Evolutionary conservation across 1,140 invertebrate species (phyloP).

Genomic region (Triops longicaudatus): DNA sequence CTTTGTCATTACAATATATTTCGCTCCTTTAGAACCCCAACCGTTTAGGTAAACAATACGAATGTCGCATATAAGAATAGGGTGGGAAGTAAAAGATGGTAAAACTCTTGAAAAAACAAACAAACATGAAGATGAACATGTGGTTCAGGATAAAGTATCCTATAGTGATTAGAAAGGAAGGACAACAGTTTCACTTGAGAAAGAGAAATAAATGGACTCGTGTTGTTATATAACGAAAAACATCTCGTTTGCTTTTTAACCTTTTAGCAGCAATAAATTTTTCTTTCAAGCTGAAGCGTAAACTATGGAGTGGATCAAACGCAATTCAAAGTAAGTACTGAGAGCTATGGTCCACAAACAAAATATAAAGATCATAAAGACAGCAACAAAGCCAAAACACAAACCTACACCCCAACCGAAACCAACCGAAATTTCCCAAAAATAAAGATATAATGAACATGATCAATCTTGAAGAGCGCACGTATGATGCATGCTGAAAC

Average conservation of each 20-base stretch:
- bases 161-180: not conserved
- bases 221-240: not conserved
- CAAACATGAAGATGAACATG: not conserved
- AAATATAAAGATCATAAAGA: not conserved
- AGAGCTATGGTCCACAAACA: not conserved
- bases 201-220: not conserved
- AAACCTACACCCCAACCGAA: not conserved
- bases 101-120: not conserved
- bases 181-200: not conserved
- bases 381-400: not conserved
- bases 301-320: not conserved
- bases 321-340: not conserved
- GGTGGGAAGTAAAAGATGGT: not conserved
- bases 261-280: not conserved
- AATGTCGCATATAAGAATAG: not conserved
- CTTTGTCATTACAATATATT: not conserved
- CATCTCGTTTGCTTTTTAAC: not conserved
- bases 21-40: not conserved
- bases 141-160: not conserved
- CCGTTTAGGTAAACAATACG: conserved; percentile 2
- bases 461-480: not conserved
- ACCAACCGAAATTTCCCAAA: not conserved
- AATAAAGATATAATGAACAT: not conserved
- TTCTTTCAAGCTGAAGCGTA: not conserved
- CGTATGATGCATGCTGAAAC: not conserved